Base-by-base conservation (phyloP, 1,140 invertebrate species). In the Latrodectus geometricus region DNA sequence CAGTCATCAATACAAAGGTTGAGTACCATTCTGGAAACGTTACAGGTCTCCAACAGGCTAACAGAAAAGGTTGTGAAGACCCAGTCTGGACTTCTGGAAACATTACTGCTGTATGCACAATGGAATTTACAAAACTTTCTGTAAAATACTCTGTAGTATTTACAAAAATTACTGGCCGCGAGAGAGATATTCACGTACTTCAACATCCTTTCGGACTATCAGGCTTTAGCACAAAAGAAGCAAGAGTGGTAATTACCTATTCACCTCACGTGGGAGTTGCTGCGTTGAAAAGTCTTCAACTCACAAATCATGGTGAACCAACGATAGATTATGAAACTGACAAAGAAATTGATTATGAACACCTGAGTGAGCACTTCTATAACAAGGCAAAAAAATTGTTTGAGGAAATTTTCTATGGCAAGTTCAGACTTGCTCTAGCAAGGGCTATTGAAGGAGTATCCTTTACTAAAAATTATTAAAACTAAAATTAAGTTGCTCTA, bases 11-110 rank as follows among this genome's bases (percentile, higher is more conserved):
- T 7, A 20, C 17, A 11, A 78, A 77, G 21, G 20, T 78, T 8
- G 9, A 48, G 1, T 86, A 77, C 7, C 52, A 70, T 70, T 56
- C 21, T 9, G 83, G 83, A 70, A 86, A 77, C 48, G 21, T 86
- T 12, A 86, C 83, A 48, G 83, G 83, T 4, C 23, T 86, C 9
- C 49, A 86, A 9, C 35, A 9, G 5, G 65, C 76, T 0, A n/a
- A 70, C 50, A 68, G 83, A 56, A 70, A 70, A 61, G 20, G 5
- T 56, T 86, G 83, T n/a, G 14, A 77, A 48, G 14, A 61, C 11
- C 83, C 83, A 20, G 9, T 21, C 0, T 86, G 75, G 74, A 52
- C 61, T 9, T 77, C 68, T 3, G 56, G 50, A 7, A 86, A 86
- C 35, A n/a, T 78, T 21, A 78, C 52, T 61, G n/a, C 76, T 14